Conservation (phyloP, 1,140 invertebrate genomes). For the Maniola jurtina region DNA sequence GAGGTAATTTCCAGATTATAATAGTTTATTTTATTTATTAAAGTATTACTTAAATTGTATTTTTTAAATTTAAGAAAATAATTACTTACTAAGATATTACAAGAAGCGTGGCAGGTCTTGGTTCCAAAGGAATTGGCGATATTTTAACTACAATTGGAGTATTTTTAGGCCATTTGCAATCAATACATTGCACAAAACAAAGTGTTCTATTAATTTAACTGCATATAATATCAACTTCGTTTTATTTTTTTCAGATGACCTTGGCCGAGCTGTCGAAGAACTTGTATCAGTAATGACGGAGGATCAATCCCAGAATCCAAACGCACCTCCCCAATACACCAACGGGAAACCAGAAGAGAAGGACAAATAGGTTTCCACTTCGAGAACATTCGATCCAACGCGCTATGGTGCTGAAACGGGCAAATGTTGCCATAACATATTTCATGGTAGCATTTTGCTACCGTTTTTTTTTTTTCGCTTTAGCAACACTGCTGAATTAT, state of each 20-base stretch:
- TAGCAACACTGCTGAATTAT: slow-evolving; percentile 54
- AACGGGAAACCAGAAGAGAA: slow-evolving; percentile 63
- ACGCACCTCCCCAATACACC: slow-evolving; percentile 67
- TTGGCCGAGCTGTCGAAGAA: slow-evolving; percentile 91
- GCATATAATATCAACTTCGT: too few species aligned
- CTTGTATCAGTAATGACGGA: slow-evolving; percentile 93
- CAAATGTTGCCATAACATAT: slow-evolving; percentile 23
- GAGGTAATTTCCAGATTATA: slow-evolving; percentile 53
- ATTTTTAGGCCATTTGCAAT: too few species aligned
- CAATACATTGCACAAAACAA: too few species aligned
- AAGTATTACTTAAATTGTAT: too few species aligned
- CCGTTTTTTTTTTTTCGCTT: slow-evolving; percentile 35
- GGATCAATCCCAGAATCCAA: slow-evolving; percentile 71
- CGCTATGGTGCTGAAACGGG: slow-evolving; percentile 42
- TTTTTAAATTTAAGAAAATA: too few species aligned
- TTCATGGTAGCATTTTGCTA: slow-evolving; percentile 27
- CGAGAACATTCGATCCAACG: slow-evolving; percentile 32
- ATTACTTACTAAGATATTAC: too few species aligned
- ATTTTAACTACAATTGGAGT: too few species aligned
- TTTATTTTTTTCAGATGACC: slow-evolving; percentile 82
- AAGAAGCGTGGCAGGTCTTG: too few species aligned
- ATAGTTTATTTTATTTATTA: slow-evolving; percentile 2
- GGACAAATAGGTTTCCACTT: slow-evolving; percentile 38
- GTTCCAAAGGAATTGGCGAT: too few species aligned
- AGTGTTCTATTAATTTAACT: too few species aligned